Base-by-base conservation (phyloP, 2,113 vertebrate species). In the Hystrix brachyura region DNA sequence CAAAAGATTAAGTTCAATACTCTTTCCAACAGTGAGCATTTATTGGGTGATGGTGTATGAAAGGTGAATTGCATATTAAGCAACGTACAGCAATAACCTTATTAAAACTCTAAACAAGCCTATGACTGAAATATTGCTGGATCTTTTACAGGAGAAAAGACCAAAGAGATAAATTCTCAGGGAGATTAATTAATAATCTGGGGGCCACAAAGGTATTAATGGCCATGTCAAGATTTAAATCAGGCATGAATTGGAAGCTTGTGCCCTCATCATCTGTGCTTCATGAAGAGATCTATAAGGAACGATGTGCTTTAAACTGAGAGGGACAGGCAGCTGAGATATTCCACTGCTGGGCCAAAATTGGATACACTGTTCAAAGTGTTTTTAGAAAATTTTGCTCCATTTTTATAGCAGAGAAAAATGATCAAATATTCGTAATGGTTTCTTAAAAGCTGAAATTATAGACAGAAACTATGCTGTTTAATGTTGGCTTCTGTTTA, bases 341-440 rank as follows among this genome's bases (percentile, higher is more conserved):
- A 1, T 0, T 74, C 65, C 8, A 65, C 5, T 14, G 1, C 1
- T 60, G 57, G 0, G 69, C 14, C 23, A 85, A 83, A 83, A 81
- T 79, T 86, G 81, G 38, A 78, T 19, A 74, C 1, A 29, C 7
- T n/a, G 14, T 25, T 94, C 21, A 15, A 32, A 65, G 46, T 32
- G 0, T 38, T 65, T 34, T 91, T 67, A 67, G 14, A 3, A 90
- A 87, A 85, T 34, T 8, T 74, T 34, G 79, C 29, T 71, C 9
- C 57, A 19, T 81, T 87, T 83, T 78, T 38, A 80, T 14, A 69
- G 7, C 21, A 92, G 9, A 74, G n/a, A 92, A 65, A 96, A 74
- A 94, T 81, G 4, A 65, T 88, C 93, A 76, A 78, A 65, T 82
- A 38, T 32, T 76, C 82, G 21, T 60, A 94, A 87, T 76, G 9